These are phyloP conservation scores for Tyria jacobaeae DNA, from an alignment of 2,888 invertebrate genomes.

Conservation along the genomic window DNA sequence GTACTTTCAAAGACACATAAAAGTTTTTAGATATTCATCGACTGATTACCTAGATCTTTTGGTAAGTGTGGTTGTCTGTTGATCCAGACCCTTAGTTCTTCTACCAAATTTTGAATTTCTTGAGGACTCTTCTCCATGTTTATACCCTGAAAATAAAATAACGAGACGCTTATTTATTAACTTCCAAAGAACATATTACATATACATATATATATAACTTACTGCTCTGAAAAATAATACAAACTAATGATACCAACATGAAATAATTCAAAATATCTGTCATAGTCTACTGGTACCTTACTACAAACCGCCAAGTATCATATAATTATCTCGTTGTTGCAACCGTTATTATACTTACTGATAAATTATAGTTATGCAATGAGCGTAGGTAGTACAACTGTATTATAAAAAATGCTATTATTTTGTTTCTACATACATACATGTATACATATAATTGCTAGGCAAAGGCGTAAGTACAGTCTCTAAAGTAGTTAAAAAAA, in stretches of 20 bases:
- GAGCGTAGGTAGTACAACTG: not conserved
- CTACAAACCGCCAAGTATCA: not conserved
- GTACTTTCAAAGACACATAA: not conserved
- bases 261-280: not conserved
- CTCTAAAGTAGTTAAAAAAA: no score
- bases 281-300: not conserved
- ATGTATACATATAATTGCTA: no score
- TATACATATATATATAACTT: no score
- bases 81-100: slow-evolving; percentile 84
- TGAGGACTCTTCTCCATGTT: slow-evolving; percentile 57
- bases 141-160: slow-evolving; percentile 24
- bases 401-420: not conserved
- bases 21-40: not conserved
- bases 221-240: not conserved
- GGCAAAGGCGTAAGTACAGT: no score
- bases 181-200: not conserved
- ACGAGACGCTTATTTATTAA: not conserved
- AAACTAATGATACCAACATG: not conserved
- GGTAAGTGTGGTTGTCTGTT: slow-evolving; percentile 87
- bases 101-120: slow-evolving; percentile 68
- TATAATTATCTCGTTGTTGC: not conserved
- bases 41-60: slow-evolving; percentile 85
- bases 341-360: not conserved
- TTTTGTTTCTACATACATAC: not conserved
- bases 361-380: not conserved